Conservation (phyloP, 2,797 vertebrate genomes). For the Mus caroli region DNA sequence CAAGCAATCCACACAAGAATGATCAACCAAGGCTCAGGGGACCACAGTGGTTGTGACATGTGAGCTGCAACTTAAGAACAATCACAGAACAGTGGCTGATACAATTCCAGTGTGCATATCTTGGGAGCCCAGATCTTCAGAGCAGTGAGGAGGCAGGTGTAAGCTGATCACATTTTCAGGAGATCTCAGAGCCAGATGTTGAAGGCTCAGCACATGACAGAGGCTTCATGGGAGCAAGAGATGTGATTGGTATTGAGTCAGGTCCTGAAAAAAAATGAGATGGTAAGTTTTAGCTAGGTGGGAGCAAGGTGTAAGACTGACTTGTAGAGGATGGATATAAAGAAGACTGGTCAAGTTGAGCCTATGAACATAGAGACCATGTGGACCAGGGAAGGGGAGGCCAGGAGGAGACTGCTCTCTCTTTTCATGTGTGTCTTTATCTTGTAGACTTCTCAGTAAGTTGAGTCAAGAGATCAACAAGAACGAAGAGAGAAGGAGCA, state of each 20-base stretch:
- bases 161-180: background rate
- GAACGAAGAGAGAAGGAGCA: slow-evolving; percentile 92
- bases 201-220: background rate
- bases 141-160: background rate
- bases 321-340: background rate
- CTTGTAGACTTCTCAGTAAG: slow-evolving; percentile 93
- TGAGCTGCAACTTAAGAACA: background rate
- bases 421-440: slow-evolving; percentile 44
- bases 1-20: background rate
- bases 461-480: slow-evolving; percentile 94
- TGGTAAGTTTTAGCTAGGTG: background rate
- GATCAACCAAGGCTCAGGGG: background rate
- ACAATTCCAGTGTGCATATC: rapidly evolving
- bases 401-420: background rate
- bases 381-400: background rate
- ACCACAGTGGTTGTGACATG: background rate
- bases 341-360: too few species aligned
- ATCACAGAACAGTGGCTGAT: too few species aligned
- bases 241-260: background rate
- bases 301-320: background rate
- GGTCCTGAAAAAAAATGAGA: too few species aligned
- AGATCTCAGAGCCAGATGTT: background rate
- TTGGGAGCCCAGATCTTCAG: background rate
- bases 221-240: background rate
- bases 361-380: background rate